Base-by-base conservation (phyloP, 1,140 invertebrate genomes). In the Camponotus floridanus region DNA sequence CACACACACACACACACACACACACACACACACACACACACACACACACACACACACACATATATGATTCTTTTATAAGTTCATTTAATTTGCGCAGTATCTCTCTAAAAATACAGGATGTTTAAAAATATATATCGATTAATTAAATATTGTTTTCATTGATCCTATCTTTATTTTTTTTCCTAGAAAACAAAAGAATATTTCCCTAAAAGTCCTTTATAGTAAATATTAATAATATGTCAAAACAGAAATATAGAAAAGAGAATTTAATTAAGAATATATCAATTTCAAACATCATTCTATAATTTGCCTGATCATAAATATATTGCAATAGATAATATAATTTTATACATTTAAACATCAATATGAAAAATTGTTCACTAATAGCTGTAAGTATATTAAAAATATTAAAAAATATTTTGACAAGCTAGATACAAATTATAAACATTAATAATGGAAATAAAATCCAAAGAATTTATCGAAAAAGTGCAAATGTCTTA, bases 131-230 rank as follows among this genome's bases (percentile, higher is more conserved):
- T 26, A 42, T 31, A 62, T 83, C 61, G 11, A 61, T 21, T 59
- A 42, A 39, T 80, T 70, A 81, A 55, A 73, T 73, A 5, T 21
- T 21, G 1, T 59, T 81, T 81, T 11, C 39, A 36, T 79, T 64
- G 62, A 6, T n/a, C 11, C 0, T 1, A 33, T 26, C 31, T 62
- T 48, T 36, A 61, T 74, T 21, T 21, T 11, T 1, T 74, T 48
- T n/a, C 4, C 1, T 51, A 3, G 15, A n/a, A 84, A 84, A 84
- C 68, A 76, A 76, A 84, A 64, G 71, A 84, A 39, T 39, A 64
- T 42, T 83, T 31, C 33, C 9, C 26, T 18, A 21, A 4, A 21
- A 62, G 26, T 15, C 3, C n/a, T 8, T n/a, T 21, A 61, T 31
- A 64, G 33, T 45, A 26, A 13, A 61, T 45, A 26, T 61, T 18